Conservation (phyloP, 1,140 invertebrate genomes). For the Lordiphosa clarofinis region DNA sequence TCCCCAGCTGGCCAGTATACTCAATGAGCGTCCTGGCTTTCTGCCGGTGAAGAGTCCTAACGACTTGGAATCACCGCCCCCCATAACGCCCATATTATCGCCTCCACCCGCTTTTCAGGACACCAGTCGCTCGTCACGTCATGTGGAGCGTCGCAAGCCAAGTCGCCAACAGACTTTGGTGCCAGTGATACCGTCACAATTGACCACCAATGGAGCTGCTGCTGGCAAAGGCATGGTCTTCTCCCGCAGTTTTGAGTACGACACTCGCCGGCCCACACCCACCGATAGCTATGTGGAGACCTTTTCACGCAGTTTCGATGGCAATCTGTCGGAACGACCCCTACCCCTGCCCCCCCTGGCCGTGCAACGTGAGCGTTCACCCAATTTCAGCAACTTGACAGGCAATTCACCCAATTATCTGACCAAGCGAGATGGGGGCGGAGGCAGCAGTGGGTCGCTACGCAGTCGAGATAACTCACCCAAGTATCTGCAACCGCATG, state of each 20-base stretch:
- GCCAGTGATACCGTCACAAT: conserved; percentile 13
- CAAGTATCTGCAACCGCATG: conserved; percentile 60
- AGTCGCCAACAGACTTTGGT: conserved; percentile 33
- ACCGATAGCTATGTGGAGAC: conserved; percentile 70
- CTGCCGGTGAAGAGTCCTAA: conserved; percentile 65
- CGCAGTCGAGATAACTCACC: conserved; percentile 73
- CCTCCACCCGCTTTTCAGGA: conserved; percentile 81
- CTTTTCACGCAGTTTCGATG: conserved; percentile 78
- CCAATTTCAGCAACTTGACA: conserved; percentile 73
- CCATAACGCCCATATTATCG: conserved; percentile 80
- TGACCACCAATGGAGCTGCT: conserved; percentile 7
- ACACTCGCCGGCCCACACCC: conserved; percentile 60
- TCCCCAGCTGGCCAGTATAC: conserved; percentile 66
- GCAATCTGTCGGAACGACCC: conserved; percentile 66
- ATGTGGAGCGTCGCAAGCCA: conserved; percentile 46
- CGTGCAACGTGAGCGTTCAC: conserved; percentile 55
- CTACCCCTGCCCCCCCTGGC: conserved; percentile 34
- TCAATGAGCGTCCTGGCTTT: conserved; percentile 77
- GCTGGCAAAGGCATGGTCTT: conserved; percentile 77
- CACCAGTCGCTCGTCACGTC: conserved; percentile 40
- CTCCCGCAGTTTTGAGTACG: conserved; percentile 78
- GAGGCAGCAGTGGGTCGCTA: conserved; percentile 54
- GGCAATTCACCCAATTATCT: conserved; percentile 77
- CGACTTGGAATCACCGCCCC: conserved; percentile 76
- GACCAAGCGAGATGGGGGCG: conserved; percentile 63